Evolutionary conservation across 2,797 vertebrate species (phyloP), one percentile per base, ranked within the genome.

Genomic region (Epinephelus malabaricus): DNA sequence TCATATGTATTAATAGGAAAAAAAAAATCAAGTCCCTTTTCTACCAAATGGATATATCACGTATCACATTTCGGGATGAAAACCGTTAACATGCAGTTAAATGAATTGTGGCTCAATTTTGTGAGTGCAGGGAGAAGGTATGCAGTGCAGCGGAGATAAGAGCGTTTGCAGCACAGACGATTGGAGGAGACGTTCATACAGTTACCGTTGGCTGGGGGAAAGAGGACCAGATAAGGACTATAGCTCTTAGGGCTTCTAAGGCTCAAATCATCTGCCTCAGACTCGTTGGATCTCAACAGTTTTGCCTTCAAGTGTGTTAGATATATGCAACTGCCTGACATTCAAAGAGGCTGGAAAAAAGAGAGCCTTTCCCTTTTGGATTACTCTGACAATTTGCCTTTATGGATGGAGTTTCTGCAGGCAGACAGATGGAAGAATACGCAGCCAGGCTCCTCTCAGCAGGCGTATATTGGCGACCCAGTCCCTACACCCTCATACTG

Each of bases 151-250:
- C 1, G 4, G 73, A 85, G 92, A 94, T 93, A 92, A 92, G 88
- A 73, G 74, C 15, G 38, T 89, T 83, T 80, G 61, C 81, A 71
- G 82, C 78, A 58, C 63, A 71, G 86, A 69, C 21, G 83, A 89
- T 76, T 85, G 78, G 75, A 81, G 82, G 62, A 88, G 84, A 87
- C 77, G 64, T 73, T 85, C 72, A 61, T 81, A 80, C 76, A 73
- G 77, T 77, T 51, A 62, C 80, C 8, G 84, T 87, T 81, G 85
- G 86, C 81, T 47, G 83, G 77, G 69, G 81, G 73, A 67, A 78
- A 73, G 76, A 87, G 64, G 69, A 84, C 76, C 79, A 87, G 93
- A 94, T 94, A 93, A 94, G 88, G 76, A 69, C 75, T 59, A 63
- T 69, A 81, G 86, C 86, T 90, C 86, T 88, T 79, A 81, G 79